These are phyloP conservation scores for Brachionus calyciflorus DNA, from an alignment of 1,140 invertebrate genomes.

Conservation along the genomic window DNA sequence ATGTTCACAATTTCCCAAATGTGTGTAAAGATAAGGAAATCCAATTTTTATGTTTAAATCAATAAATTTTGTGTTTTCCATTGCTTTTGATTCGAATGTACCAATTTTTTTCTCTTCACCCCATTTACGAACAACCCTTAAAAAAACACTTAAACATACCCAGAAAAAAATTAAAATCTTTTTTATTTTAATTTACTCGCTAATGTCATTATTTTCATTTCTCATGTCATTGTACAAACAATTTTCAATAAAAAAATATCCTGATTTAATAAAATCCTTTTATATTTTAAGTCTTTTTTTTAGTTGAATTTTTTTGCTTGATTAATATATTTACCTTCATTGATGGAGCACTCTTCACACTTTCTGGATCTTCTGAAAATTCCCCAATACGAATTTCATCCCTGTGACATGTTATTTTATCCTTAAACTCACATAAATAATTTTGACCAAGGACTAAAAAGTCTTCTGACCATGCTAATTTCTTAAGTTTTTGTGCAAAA, in stretches of 20 bases:
- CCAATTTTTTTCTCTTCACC: slow-evolving; percentile 11
- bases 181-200: slow-evolving; percentile 11
- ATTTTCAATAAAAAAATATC: slow-evolving; percentile 43
- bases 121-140: slow-evolving; percentile 25
- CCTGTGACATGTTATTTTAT: slow-evolving; percentile 32
- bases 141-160: neutral
- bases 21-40: slow-evolving; percentile 38
- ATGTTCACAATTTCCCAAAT: slow-evolving; percentile 42
- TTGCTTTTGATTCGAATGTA: neutral
- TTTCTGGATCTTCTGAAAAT: slow-evolving; percentile 17
- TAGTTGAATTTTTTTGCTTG: neutral
- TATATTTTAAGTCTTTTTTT: too few relatives aligned
- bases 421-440: slow-evolving; percentile 15
- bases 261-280: slow-evolving; percentile 34
- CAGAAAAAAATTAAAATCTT: neutral
- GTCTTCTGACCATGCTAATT: slow-evolving; percentile 44
- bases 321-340: slow-evolving; percentile 11
- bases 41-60: slow-evolving; percentile 43
- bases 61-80: slow-evolving; percentile 26
- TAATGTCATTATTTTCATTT: slow-evolving; percentile 10
- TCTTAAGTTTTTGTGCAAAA: neutral
- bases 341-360: neutral
- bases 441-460: slow-evolving; percentile 37
- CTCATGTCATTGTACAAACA: slow-evolving; percentile 27
- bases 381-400: slow-evolving; percentile 34